Percentiles rank a stretch among this genome's conserved stretches.
Evolutionary conservation across 1,140 invertebrate genomes (phyloP).

Genomic region (Anadara kagoshimensis): DNA sequence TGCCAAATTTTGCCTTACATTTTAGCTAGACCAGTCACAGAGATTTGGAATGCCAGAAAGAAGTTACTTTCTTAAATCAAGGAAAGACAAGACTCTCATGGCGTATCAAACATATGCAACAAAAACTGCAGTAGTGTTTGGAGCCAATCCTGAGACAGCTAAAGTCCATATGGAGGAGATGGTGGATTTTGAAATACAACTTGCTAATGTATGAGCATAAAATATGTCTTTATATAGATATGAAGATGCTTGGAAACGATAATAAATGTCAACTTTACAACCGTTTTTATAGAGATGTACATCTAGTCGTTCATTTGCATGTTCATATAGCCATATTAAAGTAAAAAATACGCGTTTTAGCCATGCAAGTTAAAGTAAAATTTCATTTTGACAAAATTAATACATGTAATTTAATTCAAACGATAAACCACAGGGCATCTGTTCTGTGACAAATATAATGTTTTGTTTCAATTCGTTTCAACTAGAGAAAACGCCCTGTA

Average conservation of each 20-base stretch:
- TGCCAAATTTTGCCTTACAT: slow-evolving; percentile 33
- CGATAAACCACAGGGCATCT: no score
- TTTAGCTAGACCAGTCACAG: slow-evolving; percentile 85
- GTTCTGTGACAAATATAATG: no score
- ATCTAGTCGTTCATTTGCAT: no score
- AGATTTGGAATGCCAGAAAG: slow-evolving; percentile 85
- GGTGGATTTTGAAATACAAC: slow-evolving; percentile 83
- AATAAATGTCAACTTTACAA: not conserved
- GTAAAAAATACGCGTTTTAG: not conserved
- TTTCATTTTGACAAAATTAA: no score
- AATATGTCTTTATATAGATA: not conserved
- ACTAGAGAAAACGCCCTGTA: no score
- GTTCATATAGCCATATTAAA: no score
- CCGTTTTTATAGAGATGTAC: no score
- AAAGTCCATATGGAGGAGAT: slow-evolving; percentile 81
- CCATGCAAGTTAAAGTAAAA: no score
- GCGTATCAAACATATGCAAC: slow-evolving; percentile 88
- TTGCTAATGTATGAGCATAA: slow-evolving; percentile 81
- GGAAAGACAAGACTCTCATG: slow-evolving; percentile 75
- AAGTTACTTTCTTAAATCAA: slow-evolving; percentile 85
- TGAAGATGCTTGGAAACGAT: not conserved
- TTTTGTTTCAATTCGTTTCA: no score
- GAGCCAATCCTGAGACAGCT: slow-evolving; percentile 79
- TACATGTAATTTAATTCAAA: no score
- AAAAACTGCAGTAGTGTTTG: slow-evolving; percentile 83